phyloP scores from a whole-genome alignment of 2,113 vertebrate genomes.

The Canis aureus region DNA sequence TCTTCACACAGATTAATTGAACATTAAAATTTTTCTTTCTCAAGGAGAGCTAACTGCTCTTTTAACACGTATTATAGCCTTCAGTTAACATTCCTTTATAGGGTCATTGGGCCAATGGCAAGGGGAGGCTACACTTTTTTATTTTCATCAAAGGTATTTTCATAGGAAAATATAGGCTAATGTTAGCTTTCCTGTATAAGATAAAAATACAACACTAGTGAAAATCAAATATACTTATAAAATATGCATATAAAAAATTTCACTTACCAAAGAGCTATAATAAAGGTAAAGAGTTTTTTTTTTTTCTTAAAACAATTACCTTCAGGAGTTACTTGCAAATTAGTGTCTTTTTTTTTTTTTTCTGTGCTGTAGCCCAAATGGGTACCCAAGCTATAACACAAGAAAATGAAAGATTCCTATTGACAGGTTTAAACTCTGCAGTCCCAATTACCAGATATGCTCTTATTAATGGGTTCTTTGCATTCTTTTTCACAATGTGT shows the following conservation, averaged over 20 bases:
- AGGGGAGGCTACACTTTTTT: neutral
- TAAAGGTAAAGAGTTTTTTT: slow-evolving; percentile 24
- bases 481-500: slow-evolving; percentile 35
- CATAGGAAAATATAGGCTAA: slow-evolving; percentile 13
- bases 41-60: neutral
- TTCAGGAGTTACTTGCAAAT: neutral
- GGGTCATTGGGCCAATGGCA: neutral
- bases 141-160: slow-evolving; percentile 29
- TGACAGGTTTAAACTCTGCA: slow-evolving; percentile 66
- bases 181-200: neutral
- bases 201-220: neutral
- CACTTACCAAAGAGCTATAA: slow-evolving; percentile 42
- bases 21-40: neutral
- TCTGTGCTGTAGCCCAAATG: neutral
- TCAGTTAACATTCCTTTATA: neutral
- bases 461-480: neutral
- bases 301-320: slow-evolving; percentile 44
- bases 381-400: neutral
- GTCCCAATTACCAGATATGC: slow-evolving; percentile 53
- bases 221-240: slow-evolving; percentile 75
- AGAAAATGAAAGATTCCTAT: slow-evolving; percentile 45
- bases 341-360: neutral
- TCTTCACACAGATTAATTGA: neutral
- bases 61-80: neutral
- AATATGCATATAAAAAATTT: slow-evolving; percentile 35